Conservation (phyloP, 2,113 vertebrate species). For the Apaloderma vittatum region DNA sequence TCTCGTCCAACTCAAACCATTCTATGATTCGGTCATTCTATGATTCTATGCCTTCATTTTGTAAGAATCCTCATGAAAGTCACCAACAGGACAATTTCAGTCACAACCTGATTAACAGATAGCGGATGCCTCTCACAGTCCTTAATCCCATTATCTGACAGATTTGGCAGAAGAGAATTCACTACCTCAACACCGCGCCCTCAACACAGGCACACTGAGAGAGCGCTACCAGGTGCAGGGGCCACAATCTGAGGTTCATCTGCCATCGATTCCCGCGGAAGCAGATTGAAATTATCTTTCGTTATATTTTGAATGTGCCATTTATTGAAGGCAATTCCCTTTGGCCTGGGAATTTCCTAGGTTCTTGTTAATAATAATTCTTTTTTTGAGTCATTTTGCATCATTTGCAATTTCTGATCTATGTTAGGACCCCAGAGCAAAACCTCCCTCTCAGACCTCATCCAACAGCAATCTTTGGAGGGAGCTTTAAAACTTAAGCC, state of each 20-base stretch:
- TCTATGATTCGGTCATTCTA: too few species aligned
- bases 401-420: conserved; percentile 16
- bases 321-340: not conserved
- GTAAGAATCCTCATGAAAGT: not conserved
- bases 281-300: not conserved
- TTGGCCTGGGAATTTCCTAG: not conserved
- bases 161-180: not conserved
- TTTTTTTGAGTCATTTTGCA: not conserved
- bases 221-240: not conserved
- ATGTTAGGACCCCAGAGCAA: conserved; percentile 12
- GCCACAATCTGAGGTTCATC: not conserved
- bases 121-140: fast-evolving
- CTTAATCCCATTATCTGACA: not conserved
- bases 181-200: not conserved
- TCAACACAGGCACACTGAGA: not conserved
- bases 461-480: not conserved
- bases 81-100: not conserved
- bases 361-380: not conserved
- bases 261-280: not conserved
- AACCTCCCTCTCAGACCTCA: conserved; percentile 14
- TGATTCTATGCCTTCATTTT: not conserved
- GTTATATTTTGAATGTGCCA: not conserved
- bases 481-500: not conserved
- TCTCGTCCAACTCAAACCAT: too few species aligned
- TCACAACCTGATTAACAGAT: not conserved